A percentile compares a stretch with the other conserved stretches of the same genome.
phyloP scores from a whole-genome alignment of 2,888 invertebrate species.

The Anagyrus pseudococci region DNA sequence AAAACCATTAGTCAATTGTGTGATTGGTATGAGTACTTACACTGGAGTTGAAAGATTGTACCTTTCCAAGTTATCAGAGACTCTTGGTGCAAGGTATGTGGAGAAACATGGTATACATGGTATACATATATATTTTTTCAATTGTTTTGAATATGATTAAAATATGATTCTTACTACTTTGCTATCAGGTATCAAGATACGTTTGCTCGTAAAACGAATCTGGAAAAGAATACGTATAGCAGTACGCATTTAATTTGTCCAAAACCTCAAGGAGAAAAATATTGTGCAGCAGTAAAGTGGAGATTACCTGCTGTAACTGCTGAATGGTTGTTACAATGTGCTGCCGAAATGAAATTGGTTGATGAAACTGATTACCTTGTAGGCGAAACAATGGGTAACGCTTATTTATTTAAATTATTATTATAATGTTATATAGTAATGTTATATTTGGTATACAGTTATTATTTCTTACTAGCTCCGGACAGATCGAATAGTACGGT shows the following conservation, averaged over 20 bases:
- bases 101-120: no score
- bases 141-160: no score
- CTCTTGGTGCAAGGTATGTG: constrained; percentile 76
- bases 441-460: not conserved
- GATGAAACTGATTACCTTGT: constrained; percentile 68
- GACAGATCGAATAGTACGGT: constrained; percentile 31
- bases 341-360: constrained; percentile 64
- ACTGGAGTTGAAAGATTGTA: constrained; percentile 76
- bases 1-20: constrained; percentile 71
- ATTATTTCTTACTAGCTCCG: constrained; percentile 39
- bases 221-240: constrained; percentile 65
- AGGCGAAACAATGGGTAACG: constrained; percentile 64
- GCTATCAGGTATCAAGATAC: constrained; percentile 68
- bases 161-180: not conserved
- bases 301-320: constrained; percentile 79
- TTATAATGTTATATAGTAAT: not conserved
- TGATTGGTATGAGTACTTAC: constrained; percentile 82
- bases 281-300: constrained; percentile 85
- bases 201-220: constrained; percentile 68
- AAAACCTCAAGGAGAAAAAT: constrained; percentile 78
- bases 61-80: constrained; percentile 72
- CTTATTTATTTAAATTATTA: constrained; percentile 7
- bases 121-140: constrained; percentile 34
- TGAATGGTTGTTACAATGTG: constrained; percentile 80
- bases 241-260: constrained; percentile 85